Conservation (phyloP, 2,888 invertebrate genomes). For the Priocnemis perturbator region DNA sequence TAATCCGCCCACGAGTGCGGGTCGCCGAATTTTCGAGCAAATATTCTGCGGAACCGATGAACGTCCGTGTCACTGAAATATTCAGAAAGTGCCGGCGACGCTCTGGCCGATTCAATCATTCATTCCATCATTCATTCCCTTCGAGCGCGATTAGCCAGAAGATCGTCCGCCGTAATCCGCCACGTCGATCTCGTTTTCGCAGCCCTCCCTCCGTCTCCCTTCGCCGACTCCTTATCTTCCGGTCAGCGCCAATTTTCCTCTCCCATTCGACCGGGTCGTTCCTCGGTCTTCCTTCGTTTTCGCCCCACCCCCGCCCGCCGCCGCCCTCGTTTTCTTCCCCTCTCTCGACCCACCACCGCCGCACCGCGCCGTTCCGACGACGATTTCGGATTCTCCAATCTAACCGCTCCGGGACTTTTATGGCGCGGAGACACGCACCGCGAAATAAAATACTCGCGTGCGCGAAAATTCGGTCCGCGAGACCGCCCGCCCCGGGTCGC, state of each 20-base stretch:
- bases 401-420: slow-evolving; percentile 31
- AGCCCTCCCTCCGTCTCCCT: slow-evolving; percentile 40
- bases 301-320: background rate
- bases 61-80: too few species aligned
- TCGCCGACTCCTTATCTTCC: slow-evolving; percentile 26
- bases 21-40: too few species aligned
- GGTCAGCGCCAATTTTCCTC: slow-evolving; percentile 26
- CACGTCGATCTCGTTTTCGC: slow-evolving; percentile 35
- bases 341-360: slow-evolving; percentile 14
- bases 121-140: too few species aligned
- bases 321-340: slow-evolving; percentile 5
- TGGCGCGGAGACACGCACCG: slow-evolving; percentile 40
- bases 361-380: too few species aligned
- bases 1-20: slow-evolving; percentile 9
- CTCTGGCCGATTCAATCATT: too few species aligned
- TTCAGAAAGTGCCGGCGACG: too few species aligned
- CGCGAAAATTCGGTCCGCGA: slow-evolving; percentile 21
- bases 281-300: background rate
- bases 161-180: slow-evolving; percentile 30
- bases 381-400: slow-evolving; percentile 28
- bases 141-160: slow-evolving; percentile 30
- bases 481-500: background rate
- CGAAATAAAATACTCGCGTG: slow-evolving; percentile 37
- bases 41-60: too few species aligned
- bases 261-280: background rate